Conservation (phyloP, 2,797 vertebrate genomes). For the Sitta carolinensis region DNA sequence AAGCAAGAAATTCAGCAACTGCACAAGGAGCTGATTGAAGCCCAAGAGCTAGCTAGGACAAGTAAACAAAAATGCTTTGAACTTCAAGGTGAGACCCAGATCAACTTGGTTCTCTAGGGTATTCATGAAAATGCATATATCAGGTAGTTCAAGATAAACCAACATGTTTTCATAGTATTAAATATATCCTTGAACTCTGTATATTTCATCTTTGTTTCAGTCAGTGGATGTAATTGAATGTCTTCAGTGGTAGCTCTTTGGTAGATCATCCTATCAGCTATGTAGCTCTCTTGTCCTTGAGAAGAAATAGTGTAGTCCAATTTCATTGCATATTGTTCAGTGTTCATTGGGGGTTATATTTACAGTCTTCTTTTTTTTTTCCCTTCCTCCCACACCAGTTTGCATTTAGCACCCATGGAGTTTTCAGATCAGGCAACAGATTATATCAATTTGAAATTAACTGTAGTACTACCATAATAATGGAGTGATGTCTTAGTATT, state of each 20-base stretch:
- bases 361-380: neutral
- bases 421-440: neutral
- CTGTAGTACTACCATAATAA: slow-evolving; percentile 43
- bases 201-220: neutral
- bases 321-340: neutral
- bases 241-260: neutral
- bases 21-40: slow-evolving; percentile 91
- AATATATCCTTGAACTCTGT: neutral
- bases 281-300: neutral
- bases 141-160: neutral
- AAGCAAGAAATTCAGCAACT: slow-evolving; percentile 94
- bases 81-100: slow-evolving; percentile 88
- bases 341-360: neutral
- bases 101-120: slow-evolving; percentile 45
- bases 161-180: neutral
- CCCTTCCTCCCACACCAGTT: neutral
- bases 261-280: neutral
- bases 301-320: neutral
- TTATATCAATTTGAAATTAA: slow-evolving; percentile 8
- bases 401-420: neutral
- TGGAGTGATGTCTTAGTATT: slow-evolving; percentile 30
- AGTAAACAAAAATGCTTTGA: slow-evolving; percentile 96
- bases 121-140: neutral
- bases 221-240: neutral
- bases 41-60: slow-evolving; percentile 93